phyloP scores from a whole-genome alignment of 2,113 vertebrate genomes.

The Hoplias malabaricus region DNA sequence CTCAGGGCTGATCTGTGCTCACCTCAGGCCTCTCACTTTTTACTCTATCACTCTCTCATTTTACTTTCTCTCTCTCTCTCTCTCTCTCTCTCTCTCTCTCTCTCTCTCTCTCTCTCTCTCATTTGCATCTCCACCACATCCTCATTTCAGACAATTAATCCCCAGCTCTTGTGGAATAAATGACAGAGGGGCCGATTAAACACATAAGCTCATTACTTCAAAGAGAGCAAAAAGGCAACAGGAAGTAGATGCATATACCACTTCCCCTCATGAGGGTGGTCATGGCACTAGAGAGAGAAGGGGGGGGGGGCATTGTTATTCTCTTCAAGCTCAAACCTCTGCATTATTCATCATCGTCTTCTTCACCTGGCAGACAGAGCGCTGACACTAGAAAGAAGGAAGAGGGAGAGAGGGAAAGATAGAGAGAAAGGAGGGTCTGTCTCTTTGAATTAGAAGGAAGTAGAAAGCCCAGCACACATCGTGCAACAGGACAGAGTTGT shows the following conservation, averaged over 20 bases:
- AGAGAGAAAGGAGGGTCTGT: slow-evolving; percentile 63
- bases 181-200: neutral
- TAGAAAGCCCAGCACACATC: slow-evolving; percentile 63
- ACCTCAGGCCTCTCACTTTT: neutral
- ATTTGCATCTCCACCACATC: neutral
- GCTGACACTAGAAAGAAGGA: slow-evolving; percentile 58
- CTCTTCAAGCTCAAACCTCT: slow-evolving; percentile 54
- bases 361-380: slow-evolving; percentile 66
- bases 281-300: neutral
- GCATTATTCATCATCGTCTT: slow-evolving; percentile 72
- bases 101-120: neutral
- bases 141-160: neutral
- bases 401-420: slow-evolving; percentile 12
- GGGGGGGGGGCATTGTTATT: slow-evolving; percentile 63
- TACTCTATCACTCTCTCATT: neutral
- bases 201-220: neutral
- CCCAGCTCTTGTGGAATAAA: neutral
- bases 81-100: neutral
- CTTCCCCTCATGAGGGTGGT: neutral
- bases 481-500: slow-evolving; percentile 60
- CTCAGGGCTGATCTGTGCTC: neutral
- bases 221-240: neutral
- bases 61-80: neutral
- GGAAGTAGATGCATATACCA: neutral
- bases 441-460: slow-evolving; percentile 63